These are phyloP conservation scores for Chroicocephalus ridibundus DNA, from an alignment of 2,113 vertebrate species.

Conservation along the genomic window DNA sequence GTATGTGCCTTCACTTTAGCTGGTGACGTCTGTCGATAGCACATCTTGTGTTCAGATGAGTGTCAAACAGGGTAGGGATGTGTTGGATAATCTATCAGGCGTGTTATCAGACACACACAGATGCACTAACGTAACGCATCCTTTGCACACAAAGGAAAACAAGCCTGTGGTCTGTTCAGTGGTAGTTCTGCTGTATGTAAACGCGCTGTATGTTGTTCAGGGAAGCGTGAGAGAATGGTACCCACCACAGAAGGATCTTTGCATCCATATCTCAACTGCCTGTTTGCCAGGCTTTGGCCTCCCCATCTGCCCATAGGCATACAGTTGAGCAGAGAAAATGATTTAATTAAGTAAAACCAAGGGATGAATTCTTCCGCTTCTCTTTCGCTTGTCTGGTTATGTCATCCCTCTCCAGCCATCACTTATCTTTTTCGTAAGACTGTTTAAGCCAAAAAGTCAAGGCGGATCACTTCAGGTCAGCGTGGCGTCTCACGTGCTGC, in stretches of 20 bases:
- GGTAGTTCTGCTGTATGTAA: background rate
- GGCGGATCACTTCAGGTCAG: background rate
- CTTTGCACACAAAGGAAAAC: background rate
- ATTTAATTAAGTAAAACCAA: background rate
- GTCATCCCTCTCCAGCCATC: background rate
- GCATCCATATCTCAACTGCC: background rate
- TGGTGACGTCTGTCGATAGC: background rate
- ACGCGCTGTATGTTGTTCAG: background rate
- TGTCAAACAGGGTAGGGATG: background rate
- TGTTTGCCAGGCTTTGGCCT: background rate
- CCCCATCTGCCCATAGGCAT: background rate
- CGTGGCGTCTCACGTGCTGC: background rate
- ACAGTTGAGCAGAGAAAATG: background rate
- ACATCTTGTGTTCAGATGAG: background rate
- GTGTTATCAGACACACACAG: constrained; percentile 12
- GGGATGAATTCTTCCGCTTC: background rate
- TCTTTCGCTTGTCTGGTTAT: background rate
- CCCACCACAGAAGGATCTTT: background rate
- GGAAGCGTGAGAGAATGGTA: background rate
- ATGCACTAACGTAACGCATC: background rate
- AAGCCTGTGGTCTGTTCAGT: background rate
- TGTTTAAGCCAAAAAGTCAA: background rate
- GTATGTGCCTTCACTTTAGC: background rate
- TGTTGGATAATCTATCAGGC: background rate
- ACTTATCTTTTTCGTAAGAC: background rate